Percentiles rank a stretch among this genome's conserved stretches.
Conservation (phyloP, 2,888 invertebrate species). For the Acleris laterana region DNA sequence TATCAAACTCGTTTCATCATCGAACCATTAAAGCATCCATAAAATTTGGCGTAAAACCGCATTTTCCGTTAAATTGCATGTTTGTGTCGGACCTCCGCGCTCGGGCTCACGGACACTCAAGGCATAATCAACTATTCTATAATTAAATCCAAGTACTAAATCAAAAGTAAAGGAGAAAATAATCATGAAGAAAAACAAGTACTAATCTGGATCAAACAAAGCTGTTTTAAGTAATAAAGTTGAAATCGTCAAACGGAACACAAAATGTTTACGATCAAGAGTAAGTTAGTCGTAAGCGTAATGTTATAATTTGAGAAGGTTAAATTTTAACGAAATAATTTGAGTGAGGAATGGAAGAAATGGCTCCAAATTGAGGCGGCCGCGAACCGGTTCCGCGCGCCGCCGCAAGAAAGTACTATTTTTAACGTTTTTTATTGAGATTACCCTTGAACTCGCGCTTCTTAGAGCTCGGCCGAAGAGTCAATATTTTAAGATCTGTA, state of each 20-base stretch:
- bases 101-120: neutral
- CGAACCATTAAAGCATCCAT: slow-evolving; percentile 13
- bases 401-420: slow-evolving; percentile 30
- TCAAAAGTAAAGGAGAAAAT: too few relatives aligned
- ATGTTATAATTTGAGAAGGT: slow-evolving; percentile 24
- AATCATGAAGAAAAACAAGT: too few relatives aligned
- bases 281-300: slow-evolving; percentile 10
- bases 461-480: neutral
- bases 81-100: neutral
- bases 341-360: slow-evolving; percentile 35
- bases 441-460: slow-evolving; percentile 27
- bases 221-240: too few relatives aligned
- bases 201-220: too few relatives aligned
- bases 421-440: slow-evolving; percentile 30
- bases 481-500: neutral
- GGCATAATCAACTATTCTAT: too few relatives aligned
- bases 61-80: neutral
- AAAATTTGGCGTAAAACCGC: slow-evolving; percentile 11
- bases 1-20: slow-evolving; percentile 16
- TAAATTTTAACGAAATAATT: slow-evolving; percentile 28
- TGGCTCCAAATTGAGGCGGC: slow-evolving; percentile 33
- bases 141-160: too few relatives aligned
- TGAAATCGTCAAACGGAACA: too few relatives aligned
- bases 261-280: too few relatives aligned
- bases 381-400: slow-evolving; percentile 26